Percentiles rank a stretch among this genome's conserved stretches.
These are phyloP conservation scores for Eumeta japonica DNA, from an alignment of 1,140 invertebrate species.

Conservation along the genomic window DNA sequence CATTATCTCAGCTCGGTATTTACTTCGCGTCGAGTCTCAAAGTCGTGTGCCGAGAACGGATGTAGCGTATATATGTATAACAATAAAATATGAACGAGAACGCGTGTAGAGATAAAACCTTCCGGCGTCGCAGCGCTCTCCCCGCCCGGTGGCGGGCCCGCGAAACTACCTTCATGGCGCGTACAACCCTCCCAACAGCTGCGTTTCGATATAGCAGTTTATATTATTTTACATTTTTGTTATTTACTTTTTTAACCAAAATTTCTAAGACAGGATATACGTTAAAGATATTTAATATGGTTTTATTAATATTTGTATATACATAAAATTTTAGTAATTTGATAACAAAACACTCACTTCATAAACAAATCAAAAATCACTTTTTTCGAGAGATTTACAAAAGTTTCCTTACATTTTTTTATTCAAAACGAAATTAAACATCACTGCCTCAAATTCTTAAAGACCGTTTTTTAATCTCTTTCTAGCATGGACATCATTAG, in stretches of 20 bases:
- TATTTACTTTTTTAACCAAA: conserved; percentile 5
- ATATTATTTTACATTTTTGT: conserved; percentile 9
- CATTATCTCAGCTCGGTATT: too few species aligned
- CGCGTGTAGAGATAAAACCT: conserved; percentile 58
- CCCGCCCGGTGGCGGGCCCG: conserved; percentile 35
- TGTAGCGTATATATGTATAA: too few species aligned
- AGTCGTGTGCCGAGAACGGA: too few species aligned
- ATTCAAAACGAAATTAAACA: too few species aligned
- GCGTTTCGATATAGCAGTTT: conserved; percentile 17
- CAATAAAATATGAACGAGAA: too few species aligned
- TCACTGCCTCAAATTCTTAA: too few species aligned
- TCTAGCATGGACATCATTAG: too few species aligned
- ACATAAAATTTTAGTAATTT: neutral
- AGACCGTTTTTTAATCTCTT: too few species aligned
- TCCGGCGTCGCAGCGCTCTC: conserved; percentile 45
- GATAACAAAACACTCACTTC: conserved; percentile 1
- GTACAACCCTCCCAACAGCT: conserved; percentile 33
- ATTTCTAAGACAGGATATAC: neutral
- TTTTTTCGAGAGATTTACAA: neutral
- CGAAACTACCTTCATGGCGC: conserved; percentile 45
- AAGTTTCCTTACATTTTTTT: too few species aligned
- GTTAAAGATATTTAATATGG: neutral
- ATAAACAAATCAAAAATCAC: neutral
- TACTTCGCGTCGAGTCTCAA: too few species aligned
- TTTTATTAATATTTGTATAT: neutral